Evolutionary conservation across 2,888 invertebrate species (phyloP), one percentile per base, ranked within the genome.

Genomic region (Macaria liturata): DNA sequence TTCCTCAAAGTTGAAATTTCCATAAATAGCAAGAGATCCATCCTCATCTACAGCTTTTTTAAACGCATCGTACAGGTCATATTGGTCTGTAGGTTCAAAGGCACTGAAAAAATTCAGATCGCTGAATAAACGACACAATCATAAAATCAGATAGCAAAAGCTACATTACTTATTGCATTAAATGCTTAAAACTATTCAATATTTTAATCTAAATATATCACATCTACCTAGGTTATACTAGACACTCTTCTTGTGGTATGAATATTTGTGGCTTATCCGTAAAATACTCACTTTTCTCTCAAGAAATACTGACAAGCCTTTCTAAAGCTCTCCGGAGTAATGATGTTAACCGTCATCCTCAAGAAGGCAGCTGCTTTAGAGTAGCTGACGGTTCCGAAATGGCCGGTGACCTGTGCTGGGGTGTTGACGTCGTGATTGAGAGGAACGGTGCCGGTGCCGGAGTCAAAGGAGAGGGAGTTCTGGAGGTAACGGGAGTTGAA

Each of bases 401-500:
- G 94, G 0, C 89, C 92, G 0, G 90, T 87, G 0, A 95, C 93
- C 76, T 96, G 93, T 0, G 85, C 76, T 6, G 95, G 94, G 0
- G 93, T 93, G 45, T 92, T 91, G 0, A 95, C 94, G 0, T 89
- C 84, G n/a, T 85, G 76, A 59, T 93, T 90, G 75, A 96, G 78
- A 0, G 96, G 92, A 57, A 94, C 93, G 0, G 86, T 84, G 9
- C 73, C 71, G 0, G 67, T 65, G 1, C 84, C 79, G 1, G 91
- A 89, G 56, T 91, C 91, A 30, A 84, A 84, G 0, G 81, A 76
- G 48, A 96, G 86, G 0, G 94, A 95, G 0, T 78, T 78, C 63
- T 96, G 96, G 0, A 96, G 76, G 67, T 95, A 95, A 30, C 95
- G 94, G 0, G 94, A 88, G 31, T 96, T 94, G 70, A 96, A 96